Percentiles rank a stretch among this genome's conserved stretches.
These are phyloP conservation scores for Gymnoscopelus braueri DNA, from an alignment of 2,797 vertebrate genomes.

Conservation along the genomic window DNA sequence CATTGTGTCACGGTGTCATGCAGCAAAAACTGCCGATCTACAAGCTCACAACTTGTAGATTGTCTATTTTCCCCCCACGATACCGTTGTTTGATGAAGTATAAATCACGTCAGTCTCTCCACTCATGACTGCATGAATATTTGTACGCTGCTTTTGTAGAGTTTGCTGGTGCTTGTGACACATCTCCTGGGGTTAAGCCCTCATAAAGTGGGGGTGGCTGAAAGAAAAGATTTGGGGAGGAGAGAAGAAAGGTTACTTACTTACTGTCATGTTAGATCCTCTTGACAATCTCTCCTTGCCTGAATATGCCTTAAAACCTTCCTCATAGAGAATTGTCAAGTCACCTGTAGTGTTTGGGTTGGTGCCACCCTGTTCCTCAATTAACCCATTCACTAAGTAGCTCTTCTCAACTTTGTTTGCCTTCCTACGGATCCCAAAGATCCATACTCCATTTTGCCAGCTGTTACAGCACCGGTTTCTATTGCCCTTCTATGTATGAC, in stretches of 20 bases:
- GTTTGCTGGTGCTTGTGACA: constrained; percentile 38
- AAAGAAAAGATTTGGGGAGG: constrained; percentile 12
- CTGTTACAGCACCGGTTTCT: background rate
- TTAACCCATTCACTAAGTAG: constrained; percentile 32
- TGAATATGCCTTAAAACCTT: constrained; percentile 36
- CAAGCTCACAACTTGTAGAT: too few relatives aligned
- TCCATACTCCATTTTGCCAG: constrained; percentile 27
- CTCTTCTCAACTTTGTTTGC: constrained; percentile 41
- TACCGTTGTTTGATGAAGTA: too few relatives aligned
- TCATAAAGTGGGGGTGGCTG: constrained; percentile 14
- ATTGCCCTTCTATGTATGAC: background rate
- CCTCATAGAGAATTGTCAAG: constrained; percentile 26
- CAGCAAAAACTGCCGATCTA: too few relatives aligned
- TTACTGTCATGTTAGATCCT: constrained; percentile 21
- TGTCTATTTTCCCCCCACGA: too few relatives aligned
- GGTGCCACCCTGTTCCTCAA: constrained; percentile 21
- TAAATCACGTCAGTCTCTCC: too few relatives aligned
- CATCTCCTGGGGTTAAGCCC: constrained; percentile 26
- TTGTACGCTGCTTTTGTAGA: constrained; percentile 42
- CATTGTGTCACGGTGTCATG: too few relatives aligned
- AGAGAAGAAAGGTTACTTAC: constrained; percentile 29
- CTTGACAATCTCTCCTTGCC: constrained; percentile 45
- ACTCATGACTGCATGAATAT: background rate
- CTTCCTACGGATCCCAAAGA: constrained; percentile 32
- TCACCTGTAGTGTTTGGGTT: constrained; percentile 24